Evolutionary conservation across 2,888 invertebrate species (phyloP), one percentile per base, ranked within the genome.

Genomic region (Andrena camellia): DNA sequence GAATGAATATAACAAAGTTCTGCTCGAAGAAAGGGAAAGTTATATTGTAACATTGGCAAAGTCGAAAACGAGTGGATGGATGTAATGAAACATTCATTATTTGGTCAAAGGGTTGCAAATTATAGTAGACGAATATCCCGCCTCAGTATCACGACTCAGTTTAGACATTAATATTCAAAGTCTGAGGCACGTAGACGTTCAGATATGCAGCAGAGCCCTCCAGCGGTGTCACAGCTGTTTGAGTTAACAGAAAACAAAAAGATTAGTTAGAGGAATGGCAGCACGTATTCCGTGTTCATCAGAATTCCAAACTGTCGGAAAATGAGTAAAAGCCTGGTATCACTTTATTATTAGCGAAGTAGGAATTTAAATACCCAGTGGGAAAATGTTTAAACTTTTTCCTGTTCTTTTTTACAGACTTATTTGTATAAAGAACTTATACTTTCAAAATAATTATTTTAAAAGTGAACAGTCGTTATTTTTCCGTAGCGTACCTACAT

Each of bases 121-220:
- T 62, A 62, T 48, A 35, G 63, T 10, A 23, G 17, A 31, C 48
- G 35, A 31, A 76, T 66, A 78, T 60, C 17, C 20, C 4, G 13
- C 10, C 13, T 13, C 7, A 33, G 35, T 75, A 76, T 68, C 78
- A 29, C 78, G 48, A 29, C 54, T 57, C 48, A n/a, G 60, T 69
- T 71, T 70, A 52, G 60, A 42, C 78, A 80, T 80, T 80, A 78
- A 78, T 78, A 78, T 80, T 78, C 78, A 80, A 60, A 31, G 60
- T 31, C 31, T n/a, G 50, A 42, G 50, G 70, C 80, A 78, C 78
- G 80, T 80, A 59, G 59, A 64, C 8, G 59, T 77, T 78, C 54
- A n/a, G 78, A 67, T 68, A 77, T 63, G 67, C 26, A 33, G 76
- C 35, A 35, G 66, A 63, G 62, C 48, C 20, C 17, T 13, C 57